phyloP scores from a whole-genome alignment of 2,888 invertebrate species.

The Hypolimnas misippus region DNA sequence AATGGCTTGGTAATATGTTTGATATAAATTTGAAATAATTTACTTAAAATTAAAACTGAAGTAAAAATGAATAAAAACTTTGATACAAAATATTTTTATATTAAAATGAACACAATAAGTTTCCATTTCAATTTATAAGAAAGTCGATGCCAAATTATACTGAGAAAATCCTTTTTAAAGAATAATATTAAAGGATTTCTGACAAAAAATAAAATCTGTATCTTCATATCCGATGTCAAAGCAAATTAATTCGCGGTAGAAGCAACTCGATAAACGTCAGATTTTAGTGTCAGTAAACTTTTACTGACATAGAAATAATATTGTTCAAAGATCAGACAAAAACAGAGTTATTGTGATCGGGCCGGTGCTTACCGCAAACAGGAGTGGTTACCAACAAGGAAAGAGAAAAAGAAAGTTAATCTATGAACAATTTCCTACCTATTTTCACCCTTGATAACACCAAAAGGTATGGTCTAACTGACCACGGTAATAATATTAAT shows the following conservation, averaged over 20 bases:
- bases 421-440: conserved; percentile 46
- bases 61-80: no score
- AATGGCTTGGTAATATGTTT: no score
- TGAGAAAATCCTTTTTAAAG: no score
- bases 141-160: no score
- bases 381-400: conserved; percentile 36
- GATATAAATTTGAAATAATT: no score
- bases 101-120: no score
- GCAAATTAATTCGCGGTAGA: neutral
- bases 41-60: no score
- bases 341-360: conserved; percentile 7
- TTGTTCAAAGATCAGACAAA: conserved; percentile 4
- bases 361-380: conserved; percentile 16
- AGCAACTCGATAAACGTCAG: neutral
- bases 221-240: neutral
- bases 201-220: neutral
- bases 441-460: conserved; percentile 43
- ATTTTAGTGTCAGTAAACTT: neutral
- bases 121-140: no score
- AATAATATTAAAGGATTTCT: no score
- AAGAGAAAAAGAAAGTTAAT: conserved; percentile 44
- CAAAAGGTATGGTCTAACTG: conserved; percentile 14
- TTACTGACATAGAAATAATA: neutral
- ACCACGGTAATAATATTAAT: no score
- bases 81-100: no score